These are phyloP conservation scores for Anoncus sp. DNA, from an alignment of 2,888 invertebrate genomes.

Conservation along the genomic window DNA sequence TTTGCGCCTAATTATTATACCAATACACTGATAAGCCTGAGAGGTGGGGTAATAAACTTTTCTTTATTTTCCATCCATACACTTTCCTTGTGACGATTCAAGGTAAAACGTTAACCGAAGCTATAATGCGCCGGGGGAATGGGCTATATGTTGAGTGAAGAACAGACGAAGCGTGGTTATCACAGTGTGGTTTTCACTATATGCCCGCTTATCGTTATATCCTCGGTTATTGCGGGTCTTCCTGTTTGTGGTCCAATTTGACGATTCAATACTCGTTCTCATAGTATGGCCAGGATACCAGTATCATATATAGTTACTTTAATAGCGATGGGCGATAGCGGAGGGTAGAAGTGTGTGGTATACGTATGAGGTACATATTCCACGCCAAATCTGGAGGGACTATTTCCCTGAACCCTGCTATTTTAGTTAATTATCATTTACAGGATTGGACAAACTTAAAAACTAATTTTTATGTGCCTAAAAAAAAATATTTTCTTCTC, in stretches of 20 bases:
- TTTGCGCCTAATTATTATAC: background rate
- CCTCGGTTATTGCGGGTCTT: conserved; percentile 28
- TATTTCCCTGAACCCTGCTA: too few species aligned
- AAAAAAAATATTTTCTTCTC: too few species aligned
- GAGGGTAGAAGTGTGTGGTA: too few species aligned
- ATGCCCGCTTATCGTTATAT: background rate
- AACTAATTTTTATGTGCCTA: too few species aligned
- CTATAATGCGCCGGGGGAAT: background rate
- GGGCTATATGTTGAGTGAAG: background rate
- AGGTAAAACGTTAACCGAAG: conserved; percentile 17
- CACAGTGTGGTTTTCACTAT: too few species aligned
- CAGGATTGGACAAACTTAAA: too few species aligned
- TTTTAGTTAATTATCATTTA: too few species aligned
- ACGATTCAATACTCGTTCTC: conserved; percentile 24
- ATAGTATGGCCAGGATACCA: background rate
- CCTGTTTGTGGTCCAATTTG: conserved; percentile 44
- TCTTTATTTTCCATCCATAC: too few species aligned
- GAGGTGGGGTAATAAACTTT: too few species aligned
- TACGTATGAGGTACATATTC: too few species aligned
- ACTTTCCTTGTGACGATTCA: background rate
- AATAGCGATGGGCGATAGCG: background rate
- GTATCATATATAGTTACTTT: background rate
- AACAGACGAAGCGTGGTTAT: background rate
- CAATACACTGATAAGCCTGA: too few species aligned
- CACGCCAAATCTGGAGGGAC: too few species aligned